Evolutionary conservation across 2,113 vertebrate genomes (phyloP).

Genomic region (Zootoca vivipara): DNA sequence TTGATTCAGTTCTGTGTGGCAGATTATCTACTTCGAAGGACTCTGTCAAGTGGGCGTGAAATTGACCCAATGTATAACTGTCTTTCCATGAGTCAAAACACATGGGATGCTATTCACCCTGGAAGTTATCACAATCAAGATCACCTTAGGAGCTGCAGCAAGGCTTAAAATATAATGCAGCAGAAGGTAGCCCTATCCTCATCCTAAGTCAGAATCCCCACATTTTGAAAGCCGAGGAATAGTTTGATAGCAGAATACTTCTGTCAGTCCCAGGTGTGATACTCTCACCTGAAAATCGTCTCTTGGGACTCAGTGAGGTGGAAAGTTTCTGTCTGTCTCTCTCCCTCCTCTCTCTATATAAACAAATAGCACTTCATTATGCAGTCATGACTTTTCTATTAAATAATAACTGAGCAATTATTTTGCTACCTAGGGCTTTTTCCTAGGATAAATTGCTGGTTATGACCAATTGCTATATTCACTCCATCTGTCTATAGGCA

Average conservation of each 20-base stretch:
- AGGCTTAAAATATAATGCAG: neutral
- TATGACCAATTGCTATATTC: conserved; percentile 40
- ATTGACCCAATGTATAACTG: neutral
- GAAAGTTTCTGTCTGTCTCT: neutral
- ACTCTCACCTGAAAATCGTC: neutral
- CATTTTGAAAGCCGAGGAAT: neutral
- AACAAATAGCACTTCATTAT: neutral
- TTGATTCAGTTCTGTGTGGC: neutral
- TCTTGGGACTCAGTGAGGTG: neutral
- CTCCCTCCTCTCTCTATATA: too few species aligned
- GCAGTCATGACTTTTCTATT: conserved; percentile 45
- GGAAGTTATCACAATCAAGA: neutral
- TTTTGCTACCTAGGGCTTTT: conserved; percentile 26
- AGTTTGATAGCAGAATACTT: neutral
- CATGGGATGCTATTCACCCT: neutral
- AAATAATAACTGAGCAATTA: conserved; percentile 61
- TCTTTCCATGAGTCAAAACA: neutral
- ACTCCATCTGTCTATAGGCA: conserved; percentile 29
- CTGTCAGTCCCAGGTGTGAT: neutral
- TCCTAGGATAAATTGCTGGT: conserved; percentile 51
- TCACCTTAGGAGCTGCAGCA: neutral
- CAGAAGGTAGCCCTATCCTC: neutral
- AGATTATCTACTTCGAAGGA: neutral
- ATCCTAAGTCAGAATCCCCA: neutral
- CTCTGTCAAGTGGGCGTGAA: neutral